phyloP scores from a whole-genome alignment of 2,113 vertebrate species.

The Alligator sinensis region DNA sequence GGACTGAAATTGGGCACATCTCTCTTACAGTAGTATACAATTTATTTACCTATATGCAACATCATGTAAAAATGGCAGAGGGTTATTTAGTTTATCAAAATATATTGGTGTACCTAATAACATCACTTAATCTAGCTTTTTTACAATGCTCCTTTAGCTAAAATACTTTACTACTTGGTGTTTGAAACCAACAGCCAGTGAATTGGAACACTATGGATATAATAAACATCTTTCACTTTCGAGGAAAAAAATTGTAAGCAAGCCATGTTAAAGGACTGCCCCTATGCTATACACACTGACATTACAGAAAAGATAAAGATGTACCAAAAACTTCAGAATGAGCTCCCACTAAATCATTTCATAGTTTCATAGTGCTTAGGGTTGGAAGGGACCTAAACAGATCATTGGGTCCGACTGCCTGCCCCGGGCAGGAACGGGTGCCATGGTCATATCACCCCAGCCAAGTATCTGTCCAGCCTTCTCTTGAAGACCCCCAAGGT shows the following conservation, averaged over 20 bases:
- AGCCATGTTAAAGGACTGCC: not conserved
- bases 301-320: conserved; percentile 26
- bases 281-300: not conserved
- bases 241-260: not conserved
- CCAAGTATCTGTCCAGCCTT: no score
- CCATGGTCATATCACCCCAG: no score
- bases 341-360: not conserved
- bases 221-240: not conserved
- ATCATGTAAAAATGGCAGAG: conserved; percentile 57
- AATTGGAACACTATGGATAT: not conserved
- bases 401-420: no score
- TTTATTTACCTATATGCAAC: conserved; percentile 50
- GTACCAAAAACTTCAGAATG: not conserved
- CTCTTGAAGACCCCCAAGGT: no score
- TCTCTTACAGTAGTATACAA: conserved; percentile 57
- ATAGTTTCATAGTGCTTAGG: no score
- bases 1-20: conserved; percentile 62
- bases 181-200: conserved; percentile 6
- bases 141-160: not conserved
- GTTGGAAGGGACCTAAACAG: no score
- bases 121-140: conserved; percentile 43
- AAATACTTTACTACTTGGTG: conserved; percentile 31
- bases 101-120: conserved; percentile 61
- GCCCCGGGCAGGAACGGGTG: no score
- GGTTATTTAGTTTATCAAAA: conserved; percentile 66